Evolutionary conservation across 2,888 invertebrate genomes (phyloP).

Genomic region (Perithous albicinctus): DNA sequence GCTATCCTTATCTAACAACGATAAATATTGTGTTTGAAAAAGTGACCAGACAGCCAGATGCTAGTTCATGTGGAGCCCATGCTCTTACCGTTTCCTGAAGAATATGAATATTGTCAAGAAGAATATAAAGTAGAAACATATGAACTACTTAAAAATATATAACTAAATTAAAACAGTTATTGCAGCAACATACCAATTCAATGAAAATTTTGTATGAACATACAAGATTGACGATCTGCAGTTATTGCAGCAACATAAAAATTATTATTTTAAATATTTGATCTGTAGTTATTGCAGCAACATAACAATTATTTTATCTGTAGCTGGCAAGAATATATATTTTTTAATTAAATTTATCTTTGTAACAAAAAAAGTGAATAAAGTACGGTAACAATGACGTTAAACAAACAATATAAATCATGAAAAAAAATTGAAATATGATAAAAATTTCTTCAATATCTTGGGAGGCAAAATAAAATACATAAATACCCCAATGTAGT

Average conservation of each 20-base stretch:
- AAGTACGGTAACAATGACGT: neutral
- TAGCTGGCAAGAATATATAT: neutral
- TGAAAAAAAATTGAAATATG: neutral
- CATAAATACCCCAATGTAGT: no score
- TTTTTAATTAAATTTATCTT: neutral
- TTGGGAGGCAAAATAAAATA: no score
- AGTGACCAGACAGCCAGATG: slow-evolving; percentile 33
- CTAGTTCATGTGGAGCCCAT: slow-evolving; percentile 19
- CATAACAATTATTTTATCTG: neutral
- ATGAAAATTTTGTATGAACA: neutral
- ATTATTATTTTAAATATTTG: neutral
- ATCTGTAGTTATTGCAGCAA: neutral
- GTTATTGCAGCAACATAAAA: neutral
- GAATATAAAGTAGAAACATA: neutral
- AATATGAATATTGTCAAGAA: no score
- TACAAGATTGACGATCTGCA: neutral
- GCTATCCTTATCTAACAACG: slow-evolving; percentile 28
- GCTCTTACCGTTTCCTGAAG: slow-evolving; percentile 4
- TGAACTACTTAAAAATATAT: slow-evolving; percentile 13
- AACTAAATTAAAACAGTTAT: neutral
- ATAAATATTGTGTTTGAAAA: slow-evolving; percentile 33
- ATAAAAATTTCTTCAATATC: neutral
- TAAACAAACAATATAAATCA: neutral
- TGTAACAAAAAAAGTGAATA: neutral
- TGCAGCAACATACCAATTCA: neutral